A percentile compares a stretch with the other conserved stretches of the same genome.
Conservation (phyloP, 2,113 vertebrate species). For the Carettochelys insculpta region DNA sequence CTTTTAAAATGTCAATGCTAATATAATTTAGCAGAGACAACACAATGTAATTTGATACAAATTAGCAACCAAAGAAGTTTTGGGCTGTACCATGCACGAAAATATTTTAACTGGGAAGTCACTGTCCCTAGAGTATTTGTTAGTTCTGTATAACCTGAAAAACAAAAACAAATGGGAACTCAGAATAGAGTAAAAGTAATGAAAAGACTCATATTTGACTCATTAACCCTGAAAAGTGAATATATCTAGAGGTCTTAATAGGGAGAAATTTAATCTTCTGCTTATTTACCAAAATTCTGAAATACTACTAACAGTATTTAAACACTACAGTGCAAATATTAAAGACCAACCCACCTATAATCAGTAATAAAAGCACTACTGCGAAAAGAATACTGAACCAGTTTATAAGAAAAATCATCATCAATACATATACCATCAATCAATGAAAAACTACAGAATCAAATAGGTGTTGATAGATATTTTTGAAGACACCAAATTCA, state of each 20-base stretch:
- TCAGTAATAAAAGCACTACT: neutral
- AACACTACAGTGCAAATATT: neutral
- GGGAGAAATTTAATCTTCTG: neutral
- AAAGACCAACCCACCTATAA: neutral
- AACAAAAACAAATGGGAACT: neutral
- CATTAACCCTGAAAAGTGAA: neutral
- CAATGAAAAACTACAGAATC: neutral
- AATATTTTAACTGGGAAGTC: rapidly evolving
- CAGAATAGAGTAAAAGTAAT: neutral
- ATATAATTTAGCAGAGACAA: rapidly evolving
- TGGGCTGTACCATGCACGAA: neutral
- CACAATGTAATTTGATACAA: rapidly evolving
- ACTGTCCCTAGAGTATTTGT: rapidly evolving
- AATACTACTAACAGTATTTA: neutral
- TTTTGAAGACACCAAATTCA: neutral
- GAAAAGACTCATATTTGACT: neutral
- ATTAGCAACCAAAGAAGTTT: rapidly evolving
- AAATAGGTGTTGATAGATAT: neutral
- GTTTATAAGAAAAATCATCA: neutral
- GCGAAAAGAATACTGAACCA: neutral
- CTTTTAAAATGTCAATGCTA: rapidly evolving
- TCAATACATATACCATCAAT: neutral
- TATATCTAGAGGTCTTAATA: rapidly evolving
- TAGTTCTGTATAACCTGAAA: rapidly evolving
- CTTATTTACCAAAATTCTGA: neutral